phyloP scores from a whole-genome alignment of 2,888 invertebrate genomes.

The Dyspetes luteomarginatus region DNA sequence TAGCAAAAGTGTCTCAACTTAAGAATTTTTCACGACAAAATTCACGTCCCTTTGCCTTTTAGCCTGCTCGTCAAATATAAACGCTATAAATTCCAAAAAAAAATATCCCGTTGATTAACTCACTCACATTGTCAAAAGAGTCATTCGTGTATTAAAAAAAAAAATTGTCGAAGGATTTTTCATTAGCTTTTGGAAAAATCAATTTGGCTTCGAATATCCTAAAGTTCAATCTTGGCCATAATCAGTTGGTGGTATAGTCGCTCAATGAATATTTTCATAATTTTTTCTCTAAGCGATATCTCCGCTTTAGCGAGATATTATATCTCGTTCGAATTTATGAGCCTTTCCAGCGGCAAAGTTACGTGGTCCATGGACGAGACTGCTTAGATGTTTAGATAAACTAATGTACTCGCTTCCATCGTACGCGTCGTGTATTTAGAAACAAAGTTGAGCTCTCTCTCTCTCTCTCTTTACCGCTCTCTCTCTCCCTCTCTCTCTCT shows the following conservation, averaged over 20 bases:
- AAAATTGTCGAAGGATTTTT: constrained; percentile 34
- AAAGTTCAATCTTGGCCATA: neutral
- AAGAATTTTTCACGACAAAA: constrained; percentile 41
- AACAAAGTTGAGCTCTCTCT: neutral
- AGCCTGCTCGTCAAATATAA: neutral
- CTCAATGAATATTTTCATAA: neutral
- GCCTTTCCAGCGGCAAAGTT: constrained; percentile 3
- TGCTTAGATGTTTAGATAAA: constrained; percentile 48
- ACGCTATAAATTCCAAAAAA: no score
- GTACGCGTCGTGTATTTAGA: constrained; percentile 22
- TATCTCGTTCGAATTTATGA: constrained; percentile 49
- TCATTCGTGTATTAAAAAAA: neutral
- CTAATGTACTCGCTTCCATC: constrained; percentile 32
- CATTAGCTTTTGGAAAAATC: constrained; percentile 29
- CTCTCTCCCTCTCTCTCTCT: neutral
- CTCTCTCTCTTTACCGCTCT: neutral
- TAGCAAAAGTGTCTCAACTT: constrained; percentile 57
- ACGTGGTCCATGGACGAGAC: constrained; percentile 17
- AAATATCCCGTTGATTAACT: no score
- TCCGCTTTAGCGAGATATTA: constrained; percentile 10
- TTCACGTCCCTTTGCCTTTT: constrained; percentile 6
- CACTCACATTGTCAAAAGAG: constrained; percentile 5
- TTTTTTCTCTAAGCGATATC: neutral
- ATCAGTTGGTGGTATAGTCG: neutral
- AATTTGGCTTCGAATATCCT: constrained; percentile 5